A percentile compares a stretch with the other conserved stretches of the same genome.
phyloP scores from a whole-genome alignment of 2,888 invertebrate genomes.

The Frankliniella intonsa region DNA sequence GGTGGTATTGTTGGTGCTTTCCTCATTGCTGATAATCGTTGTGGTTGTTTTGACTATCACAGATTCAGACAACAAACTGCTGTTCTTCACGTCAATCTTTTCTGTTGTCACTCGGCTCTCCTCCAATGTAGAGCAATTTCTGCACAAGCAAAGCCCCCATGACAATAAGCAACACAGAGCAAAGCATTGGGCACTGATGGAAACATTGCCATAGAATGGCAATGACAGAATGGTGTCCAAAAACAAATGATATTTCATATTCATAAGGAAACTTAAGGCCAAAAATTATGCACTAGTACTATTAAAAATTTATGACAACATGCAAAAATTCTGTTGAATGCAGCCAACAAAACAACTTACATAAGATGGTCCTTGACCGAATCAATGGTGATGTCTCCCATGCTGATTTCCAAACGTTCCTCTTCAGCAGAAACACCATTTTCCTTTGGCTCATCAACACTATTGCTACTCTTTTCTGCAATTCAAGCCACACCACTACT shows the following conservation, averaged over 20 bases:
- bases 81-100: slow-evolving; percentile 10
- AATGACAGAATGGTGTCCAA: no score
- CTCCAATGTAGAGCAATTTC: slow-evolving; percentile 15
- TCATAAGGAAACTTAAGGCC: no score
- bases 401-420: slow-evolving; percentile 46
- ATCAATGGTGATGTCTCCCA: slow-evolving; percentile 89
- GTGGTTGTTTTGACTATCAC: slow-evolving; percentile 60
- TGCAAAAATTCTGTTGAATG: not conserved
- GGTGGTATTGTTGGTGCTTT: slow-evolving; percentile 43
- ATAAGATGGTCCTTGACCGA: slow-evolving; percentile 82
- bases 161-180: not conserved
- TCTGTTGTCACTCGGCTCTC: slow-evolving; percentile 18
- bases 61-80: slow-evolving; percentile 12
- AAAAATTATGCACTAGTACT: not conserved
- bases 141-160: slow-evolving; percentile 12
- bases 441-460: slow-evolving; percentile 38
- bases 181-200: not conserved
- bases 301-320: not conserved
- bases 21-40: slow-evolving; percentile 53
- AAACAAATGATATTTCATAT: no score
- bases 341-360: slow-evolving; percentile 21
- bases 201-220: no score
- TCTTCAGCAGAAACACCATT: slow-evolving; percentile 53
- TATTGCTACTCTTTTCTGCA: slow-evolving; percentile 12
- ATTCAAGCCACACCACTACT: slow-evolving; percentile 18